These are phyloP conservation scores for Chaetops frenatus DNA, from an alignment of 2,113 vertebrate species.

Conservation along the genomic window DNA sequence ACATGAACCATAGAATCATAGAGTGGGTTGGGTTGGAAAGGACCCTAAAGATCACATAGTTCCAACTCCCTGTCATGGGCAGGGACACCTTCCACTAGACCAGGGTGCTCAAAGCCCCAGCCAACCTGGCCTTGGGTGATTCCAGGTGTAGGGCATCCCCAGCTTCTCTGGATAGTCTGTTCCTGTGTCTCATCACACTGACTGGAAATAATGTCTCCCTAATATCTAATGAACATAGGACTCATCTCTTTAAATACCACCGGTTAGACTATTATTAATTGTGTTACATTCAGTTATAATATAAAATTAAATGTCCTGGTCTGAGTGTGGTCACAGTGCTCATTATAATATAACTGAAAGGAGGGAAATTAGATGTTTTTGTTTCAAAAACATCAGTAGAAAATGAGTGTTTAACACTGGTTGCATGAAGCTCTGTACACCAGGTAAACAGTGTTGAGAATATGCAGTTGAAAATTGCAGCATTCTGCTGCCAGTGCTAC, in stretches of 20 bases:
- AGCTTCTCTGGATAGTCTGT: not conserved
- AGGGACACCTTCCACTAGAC: not conserved
- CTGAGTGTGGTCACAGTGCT: not conserved
- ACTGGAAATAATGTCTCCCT: not conserved
- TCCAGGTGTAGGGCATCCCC: not conserved
- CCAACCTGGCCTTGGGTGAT: not conserved
- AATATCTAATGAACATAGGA: accelerated
- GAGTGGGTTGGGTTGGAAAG: not conserved
- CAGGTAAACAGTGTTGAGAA: not conserved
- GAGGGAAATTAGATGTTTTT: not conserved
- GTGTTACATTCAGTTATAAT: not conserved
- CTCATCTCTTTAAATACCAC: not conserved
- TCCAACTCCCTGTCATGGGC: not conserved
- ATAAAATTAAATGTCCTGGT: not conserved
- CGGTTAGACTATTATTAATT: not conserved
- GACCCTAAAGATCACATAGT: not conserved
- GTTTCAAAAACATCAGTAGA: not conserved
- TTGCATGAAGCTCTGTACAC: not conserved
- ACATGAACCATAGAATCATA: not conserved
- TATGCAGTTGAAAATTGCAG: not conserved
- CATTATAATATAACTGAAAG: not conserved
- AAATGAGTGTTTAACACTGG: not conserved
- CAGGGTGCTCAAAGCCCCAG: not conserved
- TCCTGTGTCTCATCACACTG: not conserved
- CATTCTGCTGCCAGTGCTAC: not conserved